Evolutionary conservation across 2,888 invertebrate genomes (phyloP), one percentile per base, ranked within the genome.

Genomic region (Norana najaformis): DNA sequence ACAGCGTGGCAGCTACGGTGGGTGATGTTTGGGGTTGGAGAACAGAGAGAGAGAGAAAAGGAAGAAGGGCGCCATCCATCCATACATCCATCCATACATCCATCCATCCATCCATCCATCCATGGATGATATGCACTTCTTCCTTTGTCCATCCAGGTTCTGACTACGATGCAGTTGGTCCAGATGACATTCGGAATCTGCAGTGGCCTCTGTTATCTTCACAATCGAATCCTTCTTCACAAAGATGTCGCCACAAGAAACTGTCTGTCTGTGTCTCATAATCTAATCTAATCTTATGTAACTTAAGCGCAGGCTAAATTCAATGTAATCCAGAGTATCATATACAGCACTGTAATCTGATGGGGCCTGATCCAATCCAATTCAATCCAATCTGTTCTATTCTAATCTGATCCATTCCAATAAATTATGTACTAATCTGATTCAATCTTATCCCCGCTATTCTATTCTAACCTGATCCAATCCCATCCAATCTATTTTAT

Each of bases 141-240:
- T 69, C 69, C n/a, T 69, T 69, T 85, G 36, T 36, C 6, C 5
- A 23, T 85, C 6, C 35, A 85, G 85, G 35, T 85, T 8, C 37
- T 85, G 85, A 85, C 35, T 85, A 85, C 36, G 35, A 23, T 85
- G 35, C 85, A 85, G 85, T 36, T 85, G 85, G 36, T 85, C 37
- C 85, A 85, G 36, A 85, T 85, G 85, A 85, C 37, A 30, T 85
- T 85, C 20, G 36, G 85, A 8, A 36, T 85, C 35, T 85, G 85
- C 85, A 37, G 37, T 85, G 85, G 85, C 5, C 85, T 85, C 36
- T 85, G 85, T n/a, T 85, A 36, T 37, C 85, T 85, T 85, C 85
- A 85, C 16, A 37, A 37, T 85, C 85, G 85, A 35, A 30, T 85
- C 36, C 35, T 85, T 37, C 36, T 85, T 85, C 85, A 85, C 37